Base-by-base conservation (phyloP, 2,888 invertebrate genomes). In the Coleophora flavipennella region DNA sequence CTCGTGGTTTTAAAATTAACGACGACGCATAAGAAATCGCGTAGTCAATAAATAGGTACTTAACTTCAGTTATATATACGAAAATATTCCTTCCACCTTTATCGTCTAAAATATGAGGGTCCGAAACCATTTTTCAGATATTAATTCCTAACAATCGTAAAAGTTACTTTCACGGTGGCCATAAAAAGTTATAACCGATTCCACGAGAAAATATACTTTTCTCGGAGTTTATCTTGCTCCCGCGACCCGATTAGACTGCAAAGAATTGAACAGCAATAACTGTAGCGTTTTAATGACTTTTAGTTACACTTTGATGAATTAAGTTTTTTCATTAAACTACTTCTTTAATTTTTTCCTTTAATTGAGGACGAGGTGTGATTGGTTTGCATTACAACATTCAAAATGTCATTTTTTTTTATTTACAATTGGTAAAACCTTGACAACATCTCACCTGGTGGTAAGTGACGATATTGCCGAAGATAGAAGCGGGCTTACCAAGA, bases 61-160 rank as follows among this genome's bases (percentile, higher is more conserved):
- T 29, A 29, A n/a, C 11, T 11, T 29, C 29, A 48, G 53, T 53
- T 60, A 63, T 62, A 63, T 62, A 62, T 58, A 49, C 53, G 50
- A 51, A 58, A 56, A 59, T 62, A 65, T 59, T 61, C 55, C 44
- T 35, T 10, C 54, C n/a, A 60, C 60, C 58, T 68, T 74, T 69
- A 74, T 68, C 65, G 65, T 46, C 46, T 63, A 66, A 66, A 78
- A 68, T 73, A 76, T 63, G 66, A 72, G 59, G 73, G 73, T 73
- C 65, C 58, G 59, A 62, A 67, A 59, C 64, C 73, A 69, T 79
- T 78, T 78, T 77, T 78, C 76, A 74, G 73, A 77, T 79, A 83
- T 80, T 80, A 81, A 80, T 81, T 79, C 66, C 67, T 71, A 77
- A 80, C 78, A 81, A 77, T 76, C 78, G 72, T 81, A 79, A 81